Evolutionary conservation across 2,888 invertebrate genomes (phyloP), one percentile per base, ranked within the genome.

Genomic region (Aphodius sticticus): DNA sequence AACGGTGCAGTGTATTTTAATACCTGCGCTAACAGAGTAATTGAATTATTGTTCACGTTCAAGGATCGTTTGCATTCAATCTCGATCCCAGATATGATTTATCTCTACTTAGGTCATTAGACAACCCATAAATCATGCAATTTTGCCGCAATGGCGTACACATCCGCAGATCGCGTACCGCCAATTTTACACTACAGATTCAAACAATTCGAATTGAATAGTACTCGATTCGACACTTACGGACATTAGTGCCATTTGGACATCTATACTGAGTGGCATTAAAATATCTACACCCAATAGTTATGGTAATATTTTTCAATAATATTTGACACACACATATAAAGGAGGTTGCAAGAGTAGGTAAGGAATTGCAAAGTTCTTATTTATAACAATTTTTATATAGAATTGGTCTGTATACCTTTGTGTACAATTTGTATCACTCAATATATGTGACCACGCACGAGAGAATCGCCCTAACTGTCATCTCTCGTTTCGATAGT

Each of bases 31-130:
- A 53, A 53, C 53, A 53, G 26, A 26, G 53, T 53, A 53, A 53
- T 53, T 53, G 53, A 53, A 53, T 53, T 53, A 53, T 53, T 53
- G 53, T 53, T 53, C 53, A 53, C 53, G 53, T 53, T 53, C 53
- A 53, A 2, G 53, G 9, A 53, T 53, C 53, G 53, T 53, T 53
- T 53, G 53, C 53, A 53, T 53, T 53, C 53, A 53, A 53, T 53
- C 53, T 53, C 53, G 7, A 1, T 53, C 53, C 53, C 53, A 53
- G 53, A 53, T 53, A 53, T 53, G 53, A 53, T 53, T 53, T 53
- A 53, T 53, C 53, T 53, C 7, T 12, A 7, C 7, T 53, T 53
- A 7, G 53, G 53, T 53, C 53, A 53, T 53, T 53, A 53, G 53
- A 53, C 53, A 53, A 53, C 9, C 53, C 7, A 53, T 53, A 53